Evolutionary conservation across 1,140 invertebrate genomes (phyloP).

Genomic region (Littorina saxatilis): DNA sequence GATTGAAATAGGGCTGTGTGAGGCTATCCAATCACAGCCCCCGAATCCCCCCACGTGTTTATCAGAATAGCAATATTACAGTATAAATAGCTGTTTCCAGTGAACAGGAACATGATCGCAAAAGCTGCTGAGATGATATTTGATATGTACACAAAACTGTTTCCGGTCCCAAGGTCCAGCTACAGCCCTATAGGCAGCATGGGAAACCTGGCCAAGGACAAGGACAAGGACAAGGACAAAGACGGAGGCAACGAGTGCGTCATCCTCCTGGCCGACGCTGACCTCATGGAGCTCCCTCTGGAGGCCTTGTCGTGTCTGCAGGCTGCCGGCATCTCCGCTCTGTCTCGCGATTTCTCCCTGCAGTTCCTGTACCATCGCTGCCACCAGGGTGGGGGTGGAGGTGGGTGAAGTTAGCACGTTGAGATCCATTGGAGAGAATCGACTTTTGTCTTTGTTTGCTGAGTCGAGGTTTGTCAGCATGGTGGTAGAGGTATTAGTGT

Average conservation of each 20-base stretch:
- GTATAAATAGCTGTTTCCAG: too few species aligned
- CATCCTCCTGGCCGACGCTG: constrained; percentile 70
- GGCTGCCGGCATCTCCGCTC: constrained; percentile 58
- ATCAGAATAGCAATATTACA: too few species aligned
- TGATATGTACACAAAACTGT: too few species aligned
- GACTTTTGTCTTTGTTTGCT: background rate
- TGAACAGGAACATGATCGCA: too few species aligned
- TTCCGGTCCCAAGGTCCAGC: constrained; percentile 19
- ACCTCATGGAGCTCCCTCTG: constrained; percentile 72
- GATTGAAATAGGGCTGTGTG: too few species aligned
- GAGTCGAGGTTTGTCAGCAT: background rate
- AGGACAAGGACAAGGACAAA: constrained; percentile 32
- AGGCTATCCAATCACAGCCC: too few species aligned
- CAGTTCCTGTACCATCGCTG: constrained; percentile 70
- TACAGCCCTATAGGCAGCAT: constrained; percentile 31
- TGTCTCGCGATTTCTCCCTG: constrained; percentile 73
- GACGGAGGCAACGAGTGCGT: constrained; percentile 57
- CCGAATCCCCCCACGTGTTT: too few species aligned
- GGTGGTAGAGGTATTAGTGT: background rate
- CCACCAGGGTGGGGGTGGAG: constrained; percentile 36
- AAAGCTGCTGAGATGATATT: too few species aligned
- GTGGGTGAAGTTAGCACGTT: background rate
- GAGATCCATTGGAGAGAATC: background rate
- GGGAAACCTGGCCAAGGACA: constrained; percentile 4
- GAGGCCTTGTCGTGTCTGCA: constrained; percentile 69